phyloP scores from a whole-genome alignment of 2,888 invertebrate genomes.

The Eupithecia subumbrata region DNA sequence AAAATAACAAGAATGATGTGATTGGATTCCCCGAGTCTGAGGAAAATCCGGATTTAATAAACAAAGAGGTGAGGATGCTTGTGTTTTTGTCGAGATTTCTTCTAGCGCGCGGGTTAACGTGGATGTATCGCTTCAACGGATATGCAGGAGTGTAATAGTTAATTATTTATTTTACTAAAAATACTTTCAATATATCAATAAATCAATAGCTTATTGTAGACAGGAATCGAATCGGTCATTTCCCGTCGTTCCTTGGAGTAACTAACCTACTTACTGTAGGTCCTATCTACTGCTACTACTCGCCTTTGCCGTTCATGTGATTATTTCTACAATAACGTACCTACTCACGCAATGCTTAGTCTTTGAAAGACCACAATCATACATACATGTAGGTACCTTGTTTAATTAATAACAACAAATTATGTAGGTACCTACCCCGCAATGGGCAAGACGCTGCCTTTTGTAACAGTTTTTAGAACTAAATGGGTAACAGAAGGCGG shows the following conservation, averaged over 20 bases:
- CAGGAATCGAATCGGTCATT: background rate
- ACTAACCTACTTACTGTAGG: background rate
- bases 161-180: background rate
- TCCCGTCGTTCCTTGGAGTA: background rate
- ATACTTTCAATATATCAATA: background rate
- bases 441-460: too few relatives aligned
- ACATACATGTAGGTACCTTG: too few relatives aligned
- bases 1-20: slow-evolving; percentile 53
- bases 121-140: too few relatives aligned
- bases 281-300: too few relatives aligned
- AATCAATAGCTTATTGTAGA: too few relatives aligned
- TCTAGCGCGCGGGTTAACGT: too few relatives aligned
- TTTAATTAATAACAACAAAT: too few relatives aligned
- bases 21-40: slow-evolving; percentile 77
- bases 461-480: too few relatives aligned
- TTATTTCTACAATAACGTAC: background rate
- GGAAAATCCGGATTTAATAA: slow-evolving; percentile 64
- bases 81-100: background rate
- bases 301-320: background rate
- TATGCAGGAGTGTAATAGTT: background rate
- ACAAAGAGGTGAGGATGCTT: slow-evolving; percentile 63
- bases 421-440: too few relatives aligned
- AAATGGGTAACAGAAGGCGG: too few relatives aligned
- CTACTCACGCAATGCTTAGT: background rate
- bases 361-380: background rate